Conservation (phyloP, 2,888 invertebrate species). For the Heliconius charithonia region DNA sequence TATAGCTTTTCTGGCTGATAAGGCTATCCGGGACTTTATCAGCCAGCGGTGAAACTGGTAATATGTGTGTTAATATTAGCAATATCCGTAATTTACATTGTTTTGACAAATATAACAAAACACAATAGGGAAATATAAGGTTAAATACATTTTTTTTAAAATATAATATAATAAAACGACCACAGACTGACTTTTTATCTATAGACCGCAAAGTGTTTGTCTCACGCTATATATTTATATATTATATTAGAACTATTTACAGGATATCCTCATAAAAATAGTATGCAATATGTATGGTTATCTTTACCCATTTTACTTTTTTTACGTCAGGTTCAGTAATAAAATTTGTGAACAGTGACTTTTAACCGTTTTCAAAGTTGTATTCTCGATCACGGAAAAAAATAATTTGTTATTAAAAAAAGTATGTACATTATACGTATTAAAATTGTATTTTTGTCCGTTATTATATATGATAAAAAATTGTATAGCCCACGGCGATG, state of each 20-base stretch:
- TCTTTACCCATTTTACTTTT: too few relatives aligned
- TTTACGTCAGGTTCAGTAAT: background rate
- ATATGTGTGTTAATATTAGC: too few relatives aligned
- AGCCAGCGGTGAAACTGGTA: too few relatives aligned
- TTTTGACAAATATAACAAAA: background rate
- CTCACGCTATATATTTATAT: background rate
- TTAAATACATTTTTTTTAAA: slow-evolving; percentile 1
- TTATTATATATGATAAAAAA: background rate
- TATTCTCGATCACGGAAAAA: background rate
- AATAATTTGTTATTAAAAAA: background rate
- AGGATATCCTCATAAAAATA: background rate
- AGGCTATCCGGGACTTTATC: too few relatives aligned
- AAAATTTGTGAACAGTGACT: too few relatives aligned
- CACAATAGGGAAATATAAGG: slow-evolving; percentile 1
- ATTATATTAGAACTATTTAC: background rate
- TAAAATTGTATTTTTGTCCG: too few relatives aligned
- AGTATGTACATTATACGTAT: background rate
- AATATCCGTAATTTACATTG: background rate
- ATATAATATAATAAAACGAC: slow-evolving; percentile 4
- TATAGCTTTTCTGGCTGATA: too few relatives aligned
- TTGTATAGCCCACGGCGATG: background rate
- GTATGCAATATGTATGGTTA: background rate
- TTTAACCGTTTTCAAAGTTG: too few relatives aligned
- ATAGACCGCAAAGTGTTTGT: slow-evolving; percentile 11
- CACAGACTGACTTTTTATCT: slow-evolving; percentile 20